These are phyloP conservation scores for Lasioglossum calceatum DNA, from an alignment of 2,888 invertebrate genomes.

Conservation along the genomic window DNA sequence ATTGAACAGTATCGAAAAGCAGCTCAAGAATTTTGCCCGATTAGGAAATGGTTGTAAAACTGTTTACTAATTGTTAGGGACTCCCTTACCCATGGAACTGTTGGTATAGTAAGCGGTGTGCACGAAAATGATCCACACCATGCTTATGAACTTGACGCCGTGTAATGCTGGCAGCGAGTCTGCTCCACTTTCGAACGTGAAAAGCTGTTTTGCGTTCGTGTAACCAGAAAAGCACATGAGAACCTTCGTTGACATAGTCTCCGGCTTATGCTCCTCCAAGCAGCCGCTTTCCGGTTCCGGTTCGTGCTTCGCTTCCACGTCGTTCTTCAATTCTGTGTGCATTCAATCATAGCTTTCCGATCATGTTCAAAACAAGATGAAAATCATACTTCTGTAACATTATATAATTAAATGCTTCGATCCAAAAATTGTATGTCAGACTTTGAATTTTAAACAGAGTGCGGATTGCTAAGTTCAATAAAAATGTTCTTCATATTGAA, in stretches of 20 bases:
- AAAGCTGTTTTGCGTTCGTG: constrained; percentile 84
- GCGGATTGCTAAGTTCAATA: background rate
- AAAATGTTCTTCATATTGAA: background rate
- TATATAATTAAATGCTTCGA: no score
- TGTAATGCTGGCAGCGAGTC: constrained; percentile 84
- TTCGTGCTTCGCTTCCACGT: constrained; percentile 57
- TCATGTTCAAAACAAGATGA: no score
- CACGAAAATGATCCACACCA: constrained; percentile 86
- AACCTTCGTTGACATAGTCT: constrained; percentile 71
- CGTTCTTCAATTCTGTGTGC: constrained; percentile 29
- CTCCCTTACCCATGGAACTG: constrained; percentile 72
- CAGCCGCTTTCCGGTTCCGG: constrained; percentile 63
- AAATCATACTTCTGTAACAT: no score
- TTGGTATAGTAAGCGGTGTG: constrained; percentile 84
- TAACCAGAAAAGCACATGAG: constrained; percentile 85
- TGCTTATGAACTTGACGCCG: constrained; percentile 86
- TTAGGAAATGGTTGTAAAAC: background rate
- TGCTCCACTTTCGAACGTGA: constrained; percentile 79
- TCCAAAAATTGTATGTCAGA: no score
- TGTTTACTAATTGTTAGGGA: background rate
- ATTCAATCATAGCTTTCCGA: background rate
- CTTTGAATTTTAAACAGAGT: no score
- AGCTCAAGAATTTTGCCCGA: no score
- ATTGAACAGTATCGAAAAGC: no score
- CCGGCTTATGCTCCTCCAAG: constrained; percentile 53